Evolutionary conservation across 2,113 vertebrate species (phyloP).

Genomic region (Epinephelus moara): DNA sequence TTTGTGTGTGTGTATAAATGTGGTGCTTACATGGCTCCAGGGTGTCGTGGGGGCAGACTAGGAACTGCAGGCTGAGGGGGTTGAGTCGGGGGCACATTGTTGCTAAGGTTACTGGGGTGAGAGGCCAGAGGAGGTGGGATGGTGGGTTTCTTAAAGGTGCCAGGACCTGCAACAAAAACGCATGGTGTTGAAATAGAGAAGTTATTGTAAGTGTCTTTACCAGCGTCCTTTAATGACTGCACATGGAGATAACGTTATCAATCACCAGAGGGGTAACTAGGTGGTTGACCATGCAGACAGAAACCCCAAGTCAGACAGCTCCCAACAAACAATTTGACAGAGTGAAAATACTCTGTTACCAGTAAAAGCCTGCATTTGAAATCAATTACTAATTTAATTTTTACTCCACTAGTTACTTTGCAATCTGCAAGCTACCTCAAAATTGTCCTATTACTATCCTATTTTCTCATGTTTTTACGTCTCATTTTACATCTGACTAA

Average conservation of each 20-base stretch:
- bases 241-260: not conserved
- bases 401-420: too few species aligned
- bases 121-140: slow-evolving; percentile 51
- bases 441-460: too few species aligned
- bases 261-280: not conserved
- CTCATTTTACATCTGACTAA: too few species aligned
- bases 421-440: too few species aligned
- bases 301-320: slow-evolving; percentile 1
- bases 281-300: not conserved
- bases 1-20: not conserved
- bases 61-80: slow-evolving; percentile 76
- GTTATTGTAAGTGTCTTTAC: not conserved
- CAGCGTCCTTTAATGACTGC: not conserved
- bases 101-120: slow-evolving; percentile 64
- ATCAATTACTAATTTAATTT: not conserved
- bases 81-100: slow-evolving; percentile 54
- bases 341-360: not conserved
- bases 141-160: slow-evolving; percentile 49
- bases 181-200: not conserved
- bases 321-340: not conserved
- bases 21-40: slow-evolving; percentile 74
- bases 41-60: slow-evolving; percentile 88
- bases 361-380: not conserved
- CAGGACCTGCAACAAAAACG: slow-evolving; percentile 58
- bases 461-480: too few species aligned